phyloP scores from a whole-genome alignment of 2,113 vertebrate species.

The Hippotragus niger region DNA sequence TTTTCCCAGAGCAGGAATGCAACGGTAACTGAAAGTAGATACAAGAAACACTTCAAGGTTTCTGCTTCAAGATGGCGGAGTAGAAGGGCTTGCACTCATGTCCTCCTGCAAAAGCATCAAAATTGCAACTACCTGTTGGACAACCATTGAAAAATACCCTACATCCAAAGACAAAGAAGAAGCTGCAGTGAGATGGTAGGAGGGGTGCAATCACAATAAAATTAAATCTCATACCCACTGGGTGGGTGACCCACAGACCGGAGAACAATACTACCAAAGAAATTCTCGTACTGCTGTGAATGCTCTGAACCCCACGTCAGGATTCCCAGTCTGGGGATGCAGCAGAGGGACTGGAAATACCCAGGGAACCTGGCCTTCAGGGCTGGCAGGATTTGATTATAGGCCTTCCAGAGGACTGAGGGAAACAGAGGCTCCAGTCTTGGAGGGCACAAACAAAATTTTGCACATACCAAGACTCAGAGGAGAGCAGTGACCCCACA shows the following conservation, averaged over 20 bases:
- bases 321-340: not conserved
- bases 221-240: not conserved
- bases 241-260: not conserved
- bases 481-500: not conserved
- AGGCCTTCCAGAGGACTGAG: not conserved
- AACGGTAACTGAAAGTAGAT: not conserved
- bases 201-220: not conserved
- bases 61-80: accelerated
- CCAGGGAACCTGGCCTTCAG: not conserved
- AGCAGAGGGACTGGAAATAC: not conserved
- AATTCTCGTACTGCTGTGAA: not conserved
- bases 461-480: not conserved
- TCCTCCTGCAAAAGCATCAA: not conserved
- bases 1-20: not conserved
- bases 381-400: not conserved
- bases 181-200: not conserved
- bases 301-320: not conserved
- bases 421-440: not conserved
- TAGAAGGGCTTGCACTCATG: not conserved
- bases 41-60: not conserved
- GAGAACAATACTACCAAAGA: not conserved
- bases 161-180: not conserved
- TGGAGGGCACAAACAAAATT: not conserved
- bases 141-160: not conserved
- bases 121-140: not conserved